Evolutionary conservation across 1,140 invertebrate species (phyloP), one percentile per base, ranked within the genome.

Genomic region (Bombus sylvicola): DNA sequence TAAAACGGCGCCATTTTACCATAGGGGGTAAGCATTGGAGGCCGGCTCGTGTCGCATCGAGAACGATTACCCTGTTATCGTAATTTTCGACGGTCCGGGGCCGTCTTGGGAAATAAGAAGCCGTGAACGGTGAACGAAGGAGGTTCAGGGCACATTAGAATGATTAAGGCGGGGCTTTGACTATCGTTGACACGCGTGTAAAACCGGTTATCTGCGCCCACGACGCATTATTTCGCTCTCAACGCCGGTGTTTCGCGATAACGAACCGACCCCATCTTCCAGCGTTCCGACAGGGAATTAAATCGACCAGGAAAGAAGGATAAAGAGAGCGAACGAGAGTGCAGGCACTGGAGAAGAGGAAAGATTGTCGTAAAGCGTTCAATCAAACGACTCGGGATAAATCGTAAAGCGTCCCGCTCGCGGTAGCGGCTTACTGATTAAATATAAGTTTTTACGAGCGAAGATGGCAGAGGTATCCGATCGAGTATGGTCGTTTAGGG

Each of bases 111-210:
- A 79, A 84, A 84, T 84, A 79, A 84, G 39, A 79, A 69, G 47
- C 22, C 1, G 22, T 25, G 22, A 34, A 64, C 25, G 34, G 34
- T 37, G 5, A 34, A n/a, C 53, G 34, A 39, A 2, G 9, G 10
- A 1, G 22, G 22, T 1, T 25, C 3, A 8, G 47, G 41, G 15
- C 76, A 39, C 83, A 79, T 85, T 73, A 71, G 83, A 85, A 85
- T 72, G 83, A 85, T 85, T 85, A 79, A 85, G 68, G 83, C 83
- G 76, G 68, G 83, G 68, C 77, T 85, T 80, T 71, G 77, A 72
- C 83, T 85, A 79, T 85, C 83, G 83, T 85, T 85, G 83, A 85
- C 83, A 85, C 83, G 77, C 83, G 76, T 85, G 77, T 85, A 85
- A 85, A 85, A 85, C 83, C 83, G 83, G 83, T 85, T 85, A 85